These are phyloP conservation scores for Megaptera novaeangliae DNA, from an alignment of 2,113 vertebrate species.

Conservation along the genomic window DNA sequence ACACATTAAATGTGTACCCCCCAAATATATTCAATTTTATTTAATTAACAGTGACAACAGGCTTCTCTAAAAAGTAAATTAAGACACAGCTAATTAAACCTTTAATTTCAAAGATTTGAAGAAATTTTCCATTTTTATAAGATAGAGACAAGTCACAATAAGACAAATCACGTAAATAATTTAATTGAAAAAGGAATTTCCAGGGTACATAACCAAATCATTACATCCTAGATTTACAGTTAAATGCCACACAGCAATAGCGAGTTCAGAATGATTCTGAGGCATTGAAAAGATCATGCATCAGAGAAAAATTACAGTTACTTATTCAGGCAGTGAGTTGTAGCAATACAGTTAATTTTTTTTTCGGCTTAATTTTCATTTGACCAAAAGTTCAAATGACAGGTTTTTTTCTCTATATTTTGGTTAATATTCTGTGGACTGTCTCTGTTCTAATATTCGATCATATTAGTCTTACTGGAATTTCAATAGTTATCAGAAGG, in stretches of 20 bases:
- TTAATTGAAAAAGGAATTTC: neutral
- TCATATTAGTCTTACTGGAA: neutral
- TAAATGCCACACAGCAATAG: neutral
- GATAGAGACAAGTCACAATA: neutral
- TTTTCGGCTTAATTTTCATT: neutral
- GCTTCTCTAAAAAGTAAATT: constrained; percentile 6
- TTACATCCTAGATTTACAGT: neutral
- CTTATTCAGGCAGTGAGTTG: neutral
- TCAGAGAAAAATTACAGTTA: neutral
- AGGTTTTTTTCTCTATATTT: neutral
- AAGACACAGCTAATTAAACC: neutral
- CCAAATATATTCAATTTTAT: neutral
- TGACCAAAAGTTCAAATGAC: neutral
- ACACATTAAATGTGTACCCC: neutral
- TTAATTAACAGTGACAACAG: neutral
- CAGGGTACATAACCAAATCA: neutral
- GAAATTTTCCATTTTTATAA: neutral
- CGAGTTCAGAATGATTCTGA: neutral
- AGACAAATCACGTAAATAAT: neutral
- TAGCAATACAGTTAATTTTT: neutral
- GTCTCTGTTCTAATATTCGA: neutral
- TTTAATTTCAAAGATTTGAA: constrained; percentile 1
- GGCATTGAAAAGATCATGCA: neutral
- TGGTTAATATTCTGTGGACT: neutral
- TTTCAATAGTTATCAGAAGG: neutral